Conservation (phyloP, 2,797 vertebrate genomes). For the Squalus acanthias region DNA sequence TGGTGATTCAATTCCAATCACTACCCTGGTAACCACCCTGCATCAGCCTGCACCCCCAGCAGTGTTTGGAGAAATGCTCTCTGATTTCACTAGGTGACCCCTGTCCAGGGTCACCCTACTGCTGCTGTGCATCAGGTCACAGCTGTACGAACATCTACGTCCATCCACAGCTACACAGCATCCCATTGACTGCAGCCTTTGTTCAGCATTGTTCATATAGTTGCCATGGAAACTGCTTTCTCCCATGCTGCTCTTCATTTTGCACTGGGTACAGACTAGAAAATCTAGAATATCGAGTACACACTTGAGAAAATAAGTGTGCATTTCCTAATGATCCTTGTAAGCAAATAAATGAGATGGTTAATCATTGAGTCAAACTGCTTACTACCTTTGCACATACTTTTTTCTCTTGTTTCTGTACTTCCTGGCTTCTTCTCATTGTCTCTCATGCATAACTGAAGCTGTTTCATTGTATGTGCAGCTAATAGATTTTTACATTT, state of each 20-base stretch:
- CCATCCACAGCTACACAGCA: slow-evolving; percentile 28
- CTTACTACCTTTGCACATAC: background rate
- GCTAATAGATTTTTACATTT: background rate
- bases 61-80: slow-evolving; percentile 25
- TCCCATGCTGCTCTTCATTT: background rate
- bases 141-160: slow-evolving; percentile 37
- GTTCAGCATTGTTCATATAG: background rate
- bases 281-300: background rate
- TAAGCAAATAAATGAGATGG: background rate
- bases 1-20: background rate
- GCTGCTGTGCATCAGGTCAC: slow-evolving; percentile 31
- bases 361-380: no score
- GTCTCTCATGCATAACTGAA: background rate
- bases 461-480: background rate
- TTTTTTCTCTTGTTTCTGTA: background rate
- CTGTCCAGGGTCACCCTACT: background rate
- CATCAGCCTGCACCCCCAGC: background rate
- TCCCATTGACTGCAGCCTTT: slow-evolving; percentile 34
- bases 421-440: background rate
- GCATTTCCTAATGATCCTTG: background rate
- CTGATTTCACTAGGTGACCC: slow-evolving; percentile 18
- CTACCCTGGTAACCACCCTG: background rate
- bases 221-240: background rate
- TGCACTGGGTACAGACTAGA: background rate
- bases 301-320: background rate